Percentiles rank a stretch among this genome's conserved stretches.
Evolutionary conservation across 2,113 vertebrate genomes (phyloP).

Genomic region (Sturnira hondurensis): DNA sequence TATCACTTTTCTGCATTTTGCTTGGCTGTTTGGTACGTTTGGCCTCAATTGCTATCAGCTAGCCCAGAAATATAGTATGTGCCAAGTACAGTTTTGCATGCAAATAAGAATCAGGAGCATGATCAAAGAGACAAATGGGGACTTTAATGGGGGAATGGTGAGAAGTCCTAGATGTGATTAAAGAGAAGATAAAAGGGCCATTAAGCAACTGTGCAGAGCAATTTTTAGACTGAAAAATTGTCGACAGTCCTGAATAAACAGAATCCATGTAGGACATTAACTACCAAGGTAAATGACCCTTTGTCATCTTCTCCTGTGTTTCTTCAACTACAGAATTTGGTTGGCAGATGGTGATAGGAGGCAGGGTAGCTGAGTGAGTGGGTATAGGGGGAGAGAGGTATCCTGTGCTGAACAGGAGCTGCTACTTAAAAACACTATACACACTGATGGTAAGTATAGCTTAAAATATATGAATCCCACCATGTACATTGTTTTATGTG

Average conservation of each 20-base stretch:
- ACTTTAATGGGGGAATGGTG: conserved; percentile 74
- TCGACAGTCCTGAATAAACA: conserved; percentile 75
- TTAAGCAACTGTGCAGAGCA: conserved; percentile 82
- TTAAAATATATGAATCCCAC: not conserved
- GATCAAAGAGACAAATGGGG: conserved; percentile 71
- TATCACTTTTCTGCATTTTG: not conserved
- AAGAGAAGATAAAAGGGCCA: conserved; percentile 78
- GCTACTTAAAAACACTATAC: not conserved
- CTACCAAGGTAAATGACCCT: conserved; percentile 63
- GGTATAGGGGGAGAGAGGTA: not conserved
- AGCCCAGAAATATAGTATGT: conserved; percentile 43
- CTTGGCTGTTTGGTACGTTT: not conserved
- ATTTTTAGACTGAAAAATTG: conserved; percentile 79
- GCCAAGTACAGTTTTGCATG: conserved; percentile 60
- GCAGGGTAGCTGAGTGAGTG: not conserved
- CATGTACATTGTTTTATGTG: not conserved
- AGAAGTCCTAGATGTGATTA: conserved; percentile 80
- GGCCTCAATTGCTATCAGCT: not conserved
- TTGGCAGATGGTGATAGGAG: not conserved
- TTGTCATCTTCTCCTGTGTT: conserved; percentile 60
- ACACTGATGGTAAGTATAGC: not conserved
- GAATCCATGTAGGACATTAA: conserved; percentile 68
- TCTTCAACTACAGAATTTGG: not conserved
- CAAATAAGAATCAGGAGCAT: conserved; percentile 68
- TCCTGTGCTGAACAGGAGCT: not conserved